A percentile compares a stretch with the other conserved stretches of the same genome.
Conservation (phyloP, 2,797 vertebrate species). For the Karalla daura region DNA sequence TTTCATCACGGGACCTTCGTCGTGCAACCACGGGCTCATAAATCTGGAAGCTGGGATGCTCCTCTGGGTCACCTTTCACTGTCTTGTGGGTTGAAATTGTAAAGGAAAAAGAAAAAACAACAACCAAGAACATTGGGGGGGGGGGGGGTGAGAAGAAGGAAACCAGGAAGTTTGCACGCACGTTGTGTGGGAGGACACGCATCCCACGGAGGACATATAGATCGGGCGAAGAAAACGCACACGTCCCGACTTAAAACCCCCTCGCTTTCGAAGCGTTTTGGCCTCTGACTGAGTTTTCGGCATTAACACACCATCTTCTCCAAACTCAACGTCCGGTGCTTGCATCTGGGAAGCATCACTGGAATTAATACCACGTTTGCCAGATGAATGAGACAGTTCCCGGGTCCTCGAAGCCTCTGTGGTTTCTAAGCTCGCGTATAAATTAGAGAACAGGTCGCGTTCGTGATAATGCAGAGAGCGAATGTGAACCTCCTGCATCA, state of each 20-base stretch:
- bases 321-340: conserved; percentile 36
- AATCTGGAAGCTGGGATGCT: conserved; percentile 68
- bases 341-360: conserved; percentile 65
- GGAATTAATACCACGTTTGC: conserved; percentile 41
- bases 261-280: conserved; percentile 40
- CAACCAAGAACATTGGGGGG: no score
- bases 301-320: conserved; percentile 49
- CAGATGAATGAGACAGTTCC: conserved; percentile 9
- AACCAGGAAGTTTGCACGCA: conserved; percentile 46
- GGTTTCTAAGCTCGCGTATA: conserved; percentile 24
- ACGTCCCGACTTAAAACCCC: conserved; percentile 10
- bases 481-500: conserved; percentile 25
- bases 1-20: conserved; percentile 61
- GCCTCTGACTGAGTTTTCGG: conserved; percentile 29
- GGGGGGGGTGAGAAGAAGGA: conserved; percentile 20
- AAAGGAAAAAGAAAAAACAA: conserved; percentile 8
- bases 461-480: conserved; percentile 24
- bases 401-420: background rate
- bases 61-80: conserved; percentile 58
- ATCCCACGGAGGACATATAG: conserved; percentile 27
- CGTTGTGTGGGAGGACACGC: conserved; percentile 47
- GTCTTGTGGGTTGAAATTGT: conserved; percentile 38
- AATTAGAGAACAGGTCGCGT: conserved; percentile 5
- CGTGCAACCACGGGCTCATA: conserved; percentile 47
- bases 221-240: background rate